Evolutionary conservation across 1,140 invertebrate genomes (phyloP).

Genomic region (Amyelois transitella): DNA sequence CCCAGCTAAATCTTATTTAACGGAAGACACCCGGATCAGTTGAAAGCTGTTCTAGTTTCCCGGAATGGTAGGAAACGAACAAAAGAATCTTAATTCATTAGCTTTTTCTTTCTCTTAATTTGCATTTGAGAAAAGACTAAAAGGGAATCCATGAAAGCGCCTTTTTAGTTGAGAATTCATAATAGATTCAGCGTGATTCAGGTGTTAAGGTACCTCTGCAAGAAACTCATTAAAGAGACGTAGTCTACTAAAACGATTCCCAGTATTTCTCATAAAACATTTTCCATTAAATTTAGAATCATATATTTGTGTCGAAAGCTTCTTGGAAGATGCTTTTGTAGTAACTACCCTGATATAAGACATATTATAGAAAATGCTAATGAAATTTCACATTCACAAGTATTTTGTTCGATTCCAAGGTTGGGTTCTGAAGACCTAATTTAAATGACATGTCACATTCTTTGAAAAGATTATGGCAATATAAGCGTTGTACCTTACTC

Average conservation of each 20-base stretch:
- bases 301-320: not conserved
- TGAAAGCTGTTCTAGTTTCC: not conserved
- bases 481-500: too few relatives aligned
- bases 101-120: not conserved
- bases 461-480: too few relatives aligned
- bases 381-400: too few relatives aligned
- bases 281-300: not conserved
- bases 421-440: too few relatives aligned
- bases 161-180: not conserved
- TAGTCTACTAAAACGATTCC: not conserved
- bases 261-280: not conserved
- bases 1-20: not conserved
- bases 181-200: not conserved
- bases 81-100: not conserved
- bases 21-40: not conserved
- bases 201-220: not conserved
- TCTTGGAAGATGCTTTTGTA: not conserved
- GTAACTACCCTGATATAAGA: not conserved
- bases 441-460: too few relatives aligned
- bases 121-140: not conserved
- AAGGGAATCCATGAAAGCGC: not conserved
- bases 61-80: not conserved
- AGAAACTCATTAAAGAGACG: not conserved
- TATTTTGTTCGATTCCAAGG: too few relatives aligned
- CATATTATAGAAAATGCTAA: too few relatives aligned